phyloP scores from a whole-genome alignment of 1,140 invertebrate genomes.

The Eumaeus atala region DNA sequence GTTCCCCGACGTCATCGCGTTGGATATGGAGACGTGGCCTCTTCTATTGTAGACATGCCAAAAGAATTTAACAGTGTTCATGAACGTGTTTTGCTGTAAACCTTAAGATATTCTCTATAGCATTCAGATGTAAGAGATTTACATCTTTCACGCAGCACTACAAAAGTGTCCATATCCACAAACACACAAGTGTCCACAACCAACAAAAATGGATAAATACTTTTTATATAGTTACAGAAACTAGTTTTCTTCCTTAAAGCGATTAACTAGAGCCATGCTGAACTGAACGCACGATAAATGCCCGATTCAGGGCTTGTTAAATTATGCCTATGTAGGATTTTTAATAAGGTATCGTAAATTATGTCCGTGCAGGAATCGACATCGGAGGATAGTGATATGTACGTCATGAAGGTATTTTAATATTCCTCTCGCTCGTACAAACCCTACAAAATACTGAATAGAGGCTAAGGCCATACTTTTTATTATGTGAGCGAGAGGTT shows the following conservation, averaged over 20 bases:
- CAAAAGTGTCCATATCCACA: constrained; percentile 15
- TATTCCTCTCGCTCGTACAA: too few relatives aligned
- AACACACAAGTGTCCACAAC: too few relatives aligned
- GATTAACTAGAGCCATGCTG: constrained; percentile 8
- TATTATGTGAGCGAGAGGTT: too few relatives aligned
- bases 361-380: background rate
- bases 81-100: background rate
- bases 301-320: background rate
- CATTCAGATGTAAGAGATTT: constrained; percentile 9
- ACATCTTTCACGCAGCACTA: constrained; percentile 5
- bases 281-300: constrained; percentile 14
- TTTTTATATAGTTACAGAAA: constrained; percentile 19
- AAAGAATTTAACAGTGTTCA: constrained; percentile 3
- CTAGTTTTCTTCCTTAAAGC: constrained; percentile 14
- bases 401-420: too few relatives aligned
- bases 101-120: constrained; percentile 3
- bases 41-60: constrained; percentile 15
- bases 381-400: constrained; percentile 2
- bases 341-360: constrained; percentile 15
- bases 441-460: too few relatives aligned
- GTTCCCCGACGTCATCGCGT: constrained; percentile 1
- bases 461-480: too few relatives aligned
- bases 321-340: constrained; percentile 1
- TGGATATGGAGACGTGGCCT: background rate
- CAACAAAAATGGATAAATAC: too few relatives aligned